Percentiles rank a stretch among this genome's conserved stretches.
phyloP scores from a whole-genome alignment of 2,797 vertebrate species.

The Geotrypetes seraphini region DNA sequence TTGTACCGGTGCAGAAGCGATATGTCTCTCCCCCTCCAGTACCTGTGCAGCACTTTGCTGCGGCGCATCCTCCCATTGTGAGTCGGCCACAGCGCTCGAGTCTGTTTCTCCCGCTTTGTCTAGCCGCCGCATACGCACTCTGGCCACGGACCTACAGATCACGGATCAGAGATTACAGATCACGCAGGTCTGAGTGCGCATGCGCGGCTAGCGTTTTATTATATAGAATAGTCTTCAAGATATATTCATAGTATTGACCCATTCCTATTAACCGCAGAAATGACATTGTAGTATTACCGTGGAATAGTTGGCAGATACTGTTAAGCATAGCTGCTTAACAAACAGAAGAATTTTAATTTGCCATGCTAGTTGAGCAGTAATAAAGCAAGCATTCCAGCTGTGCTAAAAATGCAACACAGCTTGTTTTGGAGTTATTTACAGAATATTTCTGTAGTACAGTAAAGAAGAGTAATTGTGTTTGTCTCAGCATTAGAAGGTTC shows the following conservation, averaged over 20 bases:
- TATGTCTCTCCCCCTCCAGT: too few relatives aligned
- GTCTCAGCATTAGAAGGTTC: conserved; percentile 33
- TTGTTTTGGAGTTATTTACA: conserved; percentile 60
- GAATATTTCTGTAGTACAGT: conserved; percentile 18
- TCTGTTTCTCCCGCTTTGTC: too few relatives aligned
- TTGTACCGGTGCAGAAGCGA: too few relatives aligned
- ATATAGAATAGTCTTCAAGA: too few relatives aligned
- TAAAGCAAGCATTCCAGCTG: conserved; percentile 63
- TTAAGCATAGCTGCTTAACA: conserved; percentile 56
- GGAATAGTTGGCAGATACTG: conserved; percentile 56
- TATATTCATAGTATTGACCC: conserved; percentile 45
- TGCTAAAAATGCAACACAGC: conserved; percentile 41
- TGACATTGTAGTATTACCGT: conserved; percentile 50
- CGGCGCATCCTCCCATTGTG: too few relatives aligned
- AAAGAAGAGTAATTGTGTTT: conserved; percentile 34
- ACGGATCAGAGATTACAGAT: too few relatives aligned
- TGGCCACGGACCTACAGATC: too few relatives aligned
- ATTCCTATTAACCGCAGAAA: conserved; percentile 50
- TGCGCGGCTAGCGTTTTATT: too few relatives aligned
- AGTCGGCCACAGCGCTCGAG: too few relatives aligned
- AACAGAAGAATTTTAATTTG: conserved; percentile 65
- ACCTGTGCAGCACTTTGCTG: too few relatives aligned
- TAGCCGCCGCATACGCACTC: too few relatives aligned
- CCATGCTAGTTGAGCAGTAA: conserved; percentile 55
- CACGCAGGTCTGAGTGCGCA: too few relatives aligned